A percentile compares a stretch with the other conserved stretches of the same genome.
These are phyloP conservation scores for Chrysodeixis includens DNA, from an alignment of 2,888 invertebrate species.

Conservation along the genomic window DNA sequence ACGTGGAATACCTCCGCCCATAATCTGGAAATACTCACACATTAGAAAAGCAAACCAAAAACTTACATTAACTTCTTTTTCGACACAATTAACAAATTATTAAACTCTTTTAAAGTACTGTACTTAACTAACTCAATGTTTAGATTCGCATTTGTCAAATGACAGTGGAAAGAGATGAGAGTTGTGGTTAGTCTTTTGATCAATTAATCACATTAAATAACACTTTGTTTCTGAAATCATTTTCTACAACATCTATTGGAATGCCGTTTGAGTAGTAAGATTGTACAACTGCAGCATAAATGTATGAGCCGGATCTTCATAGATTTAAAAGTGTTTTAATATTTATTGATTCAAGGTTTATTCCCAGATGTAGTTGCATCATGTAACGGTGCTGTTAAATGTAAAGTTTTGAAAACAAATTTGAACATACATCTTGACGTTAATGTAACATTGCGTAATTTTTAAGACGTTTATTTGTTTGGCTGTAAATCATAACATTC, in stretches of 20 bases:
- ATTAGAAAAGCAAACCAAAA: background rate
- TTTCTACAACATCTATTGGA: no score
- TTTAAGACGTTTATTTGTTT: background rate
- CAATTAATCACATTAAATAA: no score
- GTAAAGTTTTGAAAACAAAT: background rate
- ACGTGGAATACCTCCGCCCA: conserved; percentile 99
- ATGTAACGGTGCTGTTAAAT: background rate
- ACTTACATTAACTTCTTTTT: no score
- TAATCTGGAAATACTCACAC: conserved; percentile 90
- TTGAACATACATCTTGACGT: background rate
- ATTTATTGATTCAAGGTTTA: background rate
- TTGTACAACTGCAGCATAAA: background rate
- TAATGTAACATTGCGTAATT: conserved; percentile 4
- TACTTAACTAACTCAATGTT: no score
- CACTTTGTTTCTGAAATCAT: no score
- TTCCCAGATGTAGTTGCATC: background rate
- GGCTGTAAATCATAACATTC: background rate
- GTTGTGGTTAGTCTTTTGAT: no score
- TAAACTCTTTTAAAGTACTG: no score
- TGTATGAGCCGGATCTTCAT: background rate
- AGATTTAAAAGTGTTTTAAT: background rate
- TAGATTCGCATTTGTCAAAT: no score
- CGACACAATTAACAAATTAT: no score
- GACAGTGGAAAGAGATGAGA: no score
- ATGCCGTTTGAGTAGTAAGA: no score